Percentiles rank a stretch among this genome's conserved stretches.
Conservation (phyloP, 2,113 vertebrate species). For the Laterallus jamaicensis region DNA sequence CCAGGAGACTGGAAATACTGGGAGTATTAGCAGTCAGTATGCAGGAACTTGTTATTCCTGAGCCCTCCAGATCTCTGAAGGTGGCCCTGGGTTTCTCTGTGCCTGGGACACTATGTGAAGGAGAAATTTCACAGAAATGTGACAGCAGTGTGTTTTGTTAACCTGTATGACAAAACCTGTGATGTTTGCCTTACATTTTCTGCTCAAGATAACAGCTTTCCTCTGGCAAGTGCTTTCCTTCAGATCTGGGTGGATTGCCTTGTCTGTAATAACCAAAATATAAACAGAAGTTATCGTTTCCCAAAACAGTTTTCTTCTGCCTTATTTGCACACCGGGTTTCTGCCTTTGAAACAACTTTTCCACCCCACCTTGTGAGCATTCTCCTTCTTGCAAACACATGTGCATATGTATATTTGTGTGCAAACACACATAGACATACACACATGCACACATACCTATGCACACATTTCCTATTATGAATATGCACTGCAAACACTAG, state of each 20-base stretch:
- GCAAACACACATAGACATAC: not conserved
- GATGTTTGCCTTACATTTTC: not conserved
- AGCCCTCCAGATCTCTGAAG: not conserved
- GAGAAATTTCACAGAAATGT: not conserved
- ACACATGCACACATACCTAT: not conserved
- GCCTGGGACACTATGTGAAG: not conserved
- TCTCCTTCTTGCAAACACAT: not conserved
- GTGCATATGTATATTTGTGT: not conserved
- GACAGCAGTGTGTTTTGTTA: not conserved
- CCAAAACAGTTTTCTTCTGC: not conserved
- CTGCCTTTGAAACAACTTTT: not conserved
- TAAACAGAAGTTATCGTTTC: not conserved
- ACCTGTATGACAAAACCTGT: not conserved
- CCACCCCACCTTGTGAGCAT: not conserved
- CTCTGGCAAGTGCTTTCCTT: not conserved
- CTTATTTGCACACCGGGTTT: not conserved
- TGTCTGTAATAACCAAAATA: not conserved
- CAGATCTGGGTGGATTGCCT: not conserved
- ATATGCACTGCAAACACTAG: not conserved
- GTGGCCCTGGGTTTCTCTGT: not conserved
- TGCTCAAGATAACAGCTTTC: not conserved
- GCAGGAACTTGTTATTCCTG: not conserved
- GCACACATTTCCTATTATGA: not conserved
- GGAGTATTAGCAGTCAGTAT: not conserved
- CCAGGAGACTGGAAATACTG: not conserved